Evolutionary conservation across 2,797 vertebrate genomes (phyloP).

Genomic region (Trachops cirrhosus): DNA sequence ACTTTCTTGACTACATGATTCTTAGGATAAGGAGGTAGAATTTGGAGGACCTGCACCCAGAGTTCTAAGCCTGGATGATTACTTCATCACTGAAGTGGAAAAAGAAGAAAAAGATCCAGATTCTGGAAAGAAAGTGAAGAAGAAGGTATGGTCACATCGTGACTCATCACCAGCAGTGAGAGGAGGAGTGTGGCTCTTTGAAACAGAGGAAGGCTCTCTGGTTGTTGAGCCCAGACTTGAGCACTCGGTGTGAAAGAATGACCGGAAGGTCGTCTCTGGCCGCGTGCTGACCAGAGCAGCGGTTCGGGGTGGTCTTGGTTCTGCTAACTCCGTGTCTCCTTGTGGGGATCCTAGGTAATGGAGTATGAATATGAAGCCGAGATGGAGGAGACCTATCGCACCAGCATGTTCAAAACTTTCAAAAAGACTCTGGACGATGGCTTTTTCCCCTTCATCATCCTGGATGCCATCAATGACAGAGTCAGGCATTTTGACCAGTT

Average conservation of each 20-base stretch:
- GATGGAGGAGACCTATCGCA: constrained; percentile 98
- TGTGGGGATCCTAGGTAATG: constrained; percentile 85
- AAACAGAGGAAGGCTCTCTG: neutral
- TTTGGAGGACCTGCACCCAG: constrained; percentile 97
- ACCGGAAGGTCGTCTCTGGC: neutral
- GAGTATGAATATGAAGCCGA: constrained; percentile 98
- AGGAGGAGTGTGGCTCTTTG: neutral
- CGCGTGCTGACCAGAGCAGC: neutral
- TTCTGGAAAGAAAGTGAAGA: constrained; percentile 94
- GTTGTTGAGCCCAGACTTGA: neutral
- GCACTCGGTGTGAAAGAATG: neutral
- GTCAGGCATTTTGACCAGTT: constrained; percentile 98
- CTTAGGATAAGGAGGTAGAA: constrained; percentile 97
- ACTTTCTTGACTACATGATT: constrained; percentile 49
- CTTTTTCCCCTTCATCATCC: constrained; percentile 98
- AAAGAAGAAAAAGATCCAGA: constrained; percentile 96
- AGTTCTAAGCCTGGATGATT: constrained; percentile 97
- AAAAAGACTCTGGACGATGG: constrained; percentile 98
- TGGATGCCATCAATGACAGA: constrained; percentile 96
- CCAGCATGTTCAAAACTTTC: constrained; percentile 98
- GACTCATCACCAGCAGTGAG: neutral
- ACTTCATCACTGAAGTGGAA: constrained; percentile 98
- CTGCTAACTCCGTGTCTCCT: constrained; percentile 66
- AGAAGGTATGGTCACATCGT: constrained; percentile 86
- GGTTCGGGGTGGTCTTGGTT: neutral